Percentiles rank a stretch among this genome's conserved stretches.
Conservation (phyloP, 1,140 invertebrate genomes). For the Teleopsis dalmanni region DNA sequence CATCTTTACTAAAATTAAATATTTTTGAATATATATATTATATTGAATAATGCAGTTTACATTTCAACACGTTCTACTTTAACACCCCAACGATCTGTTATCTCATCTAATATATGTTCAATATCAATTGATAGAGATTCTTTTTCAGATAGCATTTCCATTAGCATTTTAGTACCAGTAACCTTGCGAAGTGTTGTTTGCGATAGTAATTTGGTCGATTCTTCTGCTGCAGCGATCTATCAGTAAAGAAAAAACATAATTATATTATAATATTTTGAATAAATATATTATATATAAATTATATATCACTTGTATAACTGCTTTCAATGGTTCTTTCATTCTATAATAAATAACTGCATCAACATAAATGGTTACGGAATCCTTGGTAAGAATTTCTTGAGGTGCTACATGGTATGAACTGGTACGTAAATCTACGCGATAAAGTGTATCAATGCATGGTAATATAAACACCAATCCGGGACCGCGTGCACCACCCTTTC, state of each 20-base stretch:
- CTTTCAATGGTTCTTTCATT: constrained; percentile 64
- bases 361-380: constrained; percentile 82
- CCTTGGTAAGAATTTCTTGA: constrained; percentile 71
- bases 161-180: constrained; percentile 80
- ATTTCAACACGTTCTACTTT: constrained; percentile 93
- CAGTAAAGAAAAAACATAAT: no score
- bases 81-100: constrained; percentile 70
- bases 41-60: constrained; percentile 49
- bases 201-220: constrained; percentile 67
- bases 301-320: constrained; percentile 68
- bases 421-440: constrained; percentile 74
- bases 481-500: constrained; percentile 45
- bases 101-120: constrained; percentile 17
- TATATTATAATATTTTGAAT: no score
- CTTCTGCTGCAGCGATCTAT: no score
- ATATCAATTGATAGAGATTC: constrained; percentile 22
- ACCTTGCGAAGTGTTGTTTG: constrained; percentile 80
- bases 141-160: constrained; percentile 51
- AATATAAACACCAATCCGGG: constrained; percentile 79
- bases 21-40: neutral
- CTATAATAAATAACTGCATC: constrained; percentile 87
- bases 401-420: constrained; percentile 48
- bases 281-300: no score
- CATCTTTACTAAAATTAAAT: constrained; percentile 67
- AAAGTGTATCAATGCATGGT: constrained; percentile 79